Percentiles rank a stretch among this genome's conserved stretches.
Evolutionary conservation across 2,888 invertebrate species (phyloP).

Genomic region (Eupithecia subfuscata): DNA sequence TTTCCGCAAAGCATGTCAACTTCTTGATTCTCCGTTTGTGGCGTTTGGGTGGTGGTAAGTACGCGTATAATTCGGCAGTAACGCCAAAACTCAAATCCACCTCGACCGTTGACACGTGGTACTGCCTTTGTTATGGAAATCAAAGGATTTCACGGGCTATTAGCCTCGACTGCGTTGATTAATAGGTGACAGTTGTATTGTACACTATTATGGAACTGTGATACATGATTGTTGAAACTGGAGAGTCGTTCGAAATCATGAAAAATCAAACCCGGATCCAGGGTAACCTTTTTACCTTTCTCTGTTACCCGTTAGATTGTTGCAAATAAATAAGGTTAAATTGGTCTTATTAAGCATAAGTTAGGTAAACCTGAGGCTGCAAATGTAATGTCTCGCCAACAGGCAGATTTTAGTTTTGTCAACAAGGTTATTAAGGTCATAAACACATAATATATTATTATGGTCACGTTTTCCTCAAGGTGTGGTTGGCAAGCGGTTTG

Average conservation of each 20-base stretch:
- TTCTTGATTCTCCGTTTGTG: not conserved
- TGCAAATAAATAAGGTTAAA: not conserved
- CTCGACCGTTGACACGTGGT: slow-evolving; percentile 4
- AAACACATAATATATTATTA: slow-evolving; percentile 1
- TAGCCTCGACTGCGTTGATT: slow-evolving; percentile 58
- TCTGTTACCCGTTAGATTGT: not conserved
- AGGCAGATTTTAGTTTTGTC: not conserved
- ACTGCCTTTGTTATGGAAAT: slow-evolving; percentile 67
- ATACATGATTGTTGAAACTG: not conserved
- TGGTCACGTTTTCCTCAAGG: slow-evolving; percentile 33
- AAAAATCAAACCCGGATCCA: not conserved
- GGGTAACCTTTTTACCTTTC: not conserved
- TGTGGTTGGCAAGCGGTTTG: not conserved
- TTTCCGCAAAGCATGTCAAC: too few species aligned
- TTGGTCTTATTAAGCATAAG: not conserved
- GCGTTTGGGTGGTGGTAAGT: not conserved
- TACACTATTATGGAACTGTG: not conserved
- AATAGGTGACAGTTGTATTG: slow-evolving; percentile 44
- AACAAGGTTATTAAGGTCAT: slow-evolving; percentile 35
- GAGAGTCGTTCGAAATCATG: not conserved
- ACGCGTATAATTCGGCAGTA: not conserved
- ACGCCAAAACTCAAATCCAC: slow-evolving; percentile 1
- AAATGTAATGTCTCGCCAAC: not conserved
- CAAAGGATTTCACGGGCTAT: slow-evolving; percentile 64
- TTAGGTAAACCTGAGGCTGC: not conserved